Base-by-base conservation (phyloP, 2,113 vertebrate genomes). In the Beaufortia kweichowensis region DNA sequence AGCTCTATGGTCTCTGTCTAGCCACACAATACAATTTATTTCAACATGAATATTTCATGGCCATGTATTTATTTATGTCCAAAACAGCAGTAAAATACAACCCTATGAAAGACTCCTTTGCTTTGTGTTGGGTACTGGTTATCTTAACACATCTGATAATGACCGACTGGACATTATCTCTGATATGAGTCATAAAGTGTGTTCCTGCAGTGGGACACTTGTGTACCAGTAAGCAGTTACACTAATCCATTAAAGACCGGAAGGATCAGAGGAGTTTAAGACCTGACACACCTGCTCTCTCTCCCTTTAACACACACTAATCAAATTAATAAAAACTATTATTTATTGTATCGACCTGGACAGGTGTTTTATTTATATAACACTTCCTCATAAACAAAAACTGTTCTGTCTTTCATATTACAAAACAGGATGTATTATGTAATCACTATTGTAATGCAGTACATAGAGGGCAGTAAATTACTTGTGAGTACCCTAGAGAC, bases 191-290 rank as follows among this genome's bases (percentile, higher is more conserved):
- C 12, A 48, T 17, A 48, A 48, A 11, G 11, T 19, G 4, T 62
- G 3, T 62, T 62, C 19, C 60, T 64, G 29, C 28, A 12, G 10
- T 12, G 41, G 11, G 41, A 43, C 48, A 1, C 35, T 39, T 39
- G 35, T 24, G 15, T 48, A 24, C 64, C 41, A 67, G 64, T 48
- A 67, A 11, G 24, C 14, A 12, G 56, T 23, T 59, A 28, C 2
- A 69, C 9, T 53, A 33, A 69, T 55, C 48, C 67, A 4, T 55
- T 11, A 56, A 35, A 35, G 48, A 68, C 65, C 17, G 43, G 26
- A 53, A 56, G 67, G 29, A 70, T 70, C n/a, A 70, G 29, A 53
- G 12, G n/a, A 24, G 29, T 23, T 70, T 56, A 68, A 68, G 4
- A 56, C 31, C 48, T 23, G 48, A 55, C 66, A 55, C 66, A 69